These are phyloP conservation scores for Teleiodes luculella DNA, from an alignment of 2,888 invertebrate species.

Conservation along the genomic window DNA sequence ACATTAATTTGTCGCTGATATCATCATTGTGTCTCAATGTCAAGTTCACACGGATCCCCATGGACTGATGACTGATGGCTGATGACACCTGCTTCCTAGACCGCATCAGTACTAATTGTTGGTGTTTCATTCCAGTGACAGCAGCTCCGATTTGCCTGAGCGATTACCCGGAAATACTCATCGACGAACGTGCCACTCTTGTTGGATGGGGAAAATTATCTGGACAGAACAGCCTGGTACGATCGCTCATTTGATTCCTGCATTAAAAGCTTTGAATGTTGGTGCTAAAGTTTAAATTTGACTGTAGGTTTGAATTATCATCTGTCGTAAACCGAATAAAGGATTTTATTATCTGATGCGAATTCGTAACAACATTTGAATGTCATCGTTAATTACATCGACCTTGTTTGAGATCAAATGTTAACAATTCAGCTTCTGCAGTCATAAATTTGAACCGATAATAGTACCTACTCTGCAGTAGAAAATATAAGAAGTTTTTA, in stretches of 20 bases:
- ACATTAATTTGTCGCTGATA: neutral
- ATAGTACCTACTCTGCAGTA: too few relatives aligned
- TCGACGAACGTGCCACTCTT: constrained; percentile 77
- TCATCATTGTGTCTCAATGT: neutral
- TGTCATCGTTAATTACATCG: constrained; percentile 9
- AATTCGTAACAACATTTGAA: constrained; percentile 4
- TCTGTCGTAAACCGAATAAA: too few relatives aligned
- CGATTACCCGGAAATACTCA: constrained; percentile 84
- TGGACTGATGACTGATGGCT: too few relatives aligned
- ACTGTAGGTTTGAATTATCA: neutral
- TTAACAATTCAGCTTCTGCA: neutral
- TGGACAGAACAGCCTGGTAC: constrained; percentile 68
- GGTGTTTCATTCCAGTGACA: constrained; percentile 79
- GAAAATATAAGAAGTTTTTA: too few relatives aligned
- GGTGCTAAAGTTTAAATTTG: neutral
- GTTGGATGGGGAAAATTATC: constrained; percentile 88
- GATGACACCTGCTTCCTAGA: too few relatives aligned
- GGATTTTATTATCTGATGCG: constrained; percentile 5
- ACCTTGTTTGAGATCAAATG: constrained; percentile 7
- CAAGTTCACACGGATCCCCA: neutral
- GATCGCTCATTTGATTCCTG: constrained; percentile 26
- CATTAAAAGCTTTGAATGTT: neutral
- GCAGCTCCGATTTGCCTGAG: constrained; percentile 87
- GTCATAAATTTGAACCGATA: too few relatives aligned
- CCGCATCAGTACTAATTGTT: constrained; percentile 4